Conservation (phyloP, 2,888 invertebrate genomes). For the Cabera pusaria region DNA sequence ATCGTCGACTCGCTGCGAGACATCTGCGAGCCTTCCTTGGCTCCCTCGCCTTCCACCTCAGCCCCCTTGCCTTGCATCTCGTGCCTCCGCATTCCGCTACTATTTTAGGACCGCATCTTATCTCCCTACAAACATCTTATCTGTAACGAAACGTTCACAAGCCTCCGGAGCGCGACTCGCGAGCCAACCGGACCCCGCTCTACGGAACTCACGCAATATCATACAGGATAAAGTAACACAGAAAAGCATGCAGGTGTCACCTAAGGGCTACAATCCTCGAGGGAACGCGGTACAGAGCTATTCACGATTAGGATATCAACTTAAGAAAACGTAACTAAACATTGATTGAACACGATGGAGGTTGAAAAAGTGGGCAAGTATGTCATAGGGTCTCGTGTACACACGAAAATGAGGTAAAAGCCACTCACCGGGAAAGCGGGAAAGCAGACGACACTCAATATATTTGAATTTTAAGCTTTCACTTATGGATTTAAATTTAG, state of each 20-base stretch:
- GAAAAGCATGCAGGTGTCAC: slow-evolving; percentile 76
- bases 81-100: slow-evolving; percentile 71
- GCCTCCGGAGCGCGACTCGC: slow-evolving; percentile 55
- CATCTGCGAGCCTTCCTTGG: slow-evolving; percentile 81
- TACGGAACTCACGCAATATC: slow-evolving; percentile 48
- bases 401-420: slow-evolving; percentile 21
- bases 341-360: slow-evolving; percentile 42
- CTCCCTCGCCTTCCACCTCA: slow-evolving; percentile 59
- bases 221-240: slow-evolving; percentile 68
- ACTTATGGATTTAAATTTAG: slow-evolving; percentile 2
- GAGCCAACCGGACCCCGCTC: slow-evolving; percentile 45
- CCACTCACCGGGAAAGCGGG: slow-evolving; percentile 62
- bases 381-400: slow-evolving; percentile 17
- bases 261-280: slow-evolving; percentile 43
- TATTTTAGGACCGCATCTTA: slow-evolving; percentile 75
- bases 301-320: slow-evolving; percentile 43
- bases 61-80: slow-evolving; percentile 69
- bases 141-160: slow-evolving; percentile 69
- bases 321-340: slow-evolving; percentile 62
- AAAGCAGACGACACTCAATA: no score
- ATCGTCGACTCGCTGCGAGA: slow-evolving; percentile 90
- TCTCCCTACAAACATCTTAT: slow-evolving; percentile 71
- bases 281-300: slow-evolving; percentile 47
- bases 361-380: slow-evolving; percentile 43
- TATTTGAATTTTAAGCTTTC: slow-evolving; percentile 40